A percentile compares a stretch with the other conserved stretches of the same genome.
These are phyloP conservation scores for Cantharis rufa DNA, from an alignment of 2,888 invertebrate genomes.

Conservation along the genomic window DNA sequence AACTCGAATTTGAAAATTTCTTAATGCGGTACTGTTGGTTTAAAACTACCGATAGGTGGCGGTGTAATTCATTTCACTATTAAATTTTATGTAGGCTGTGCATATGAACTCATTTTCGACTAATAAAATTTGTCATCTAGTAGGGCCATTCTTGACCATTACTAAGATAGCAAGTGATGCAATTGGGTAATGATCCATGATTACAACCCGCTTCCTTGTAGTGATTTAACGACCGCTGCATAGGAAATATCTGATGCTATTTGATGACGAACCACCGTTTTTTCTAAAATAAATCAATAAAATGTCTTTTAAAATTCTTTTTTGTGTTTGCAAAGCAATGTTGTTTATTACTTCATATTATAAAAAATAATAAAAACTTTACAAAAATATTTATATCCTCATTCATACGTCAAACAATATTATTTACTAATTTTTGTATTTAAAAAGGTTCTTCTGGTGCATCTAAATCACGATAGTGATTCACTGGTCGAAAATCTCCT, in stretches of 20 bases:
- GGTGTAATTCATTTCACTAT: background rate
- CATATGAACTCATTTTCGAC: background rate
- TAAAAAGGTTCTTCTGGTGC: constrained; percentile 81
- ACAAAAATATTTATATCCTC: background rate
- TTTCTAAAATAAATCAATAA: background rate
- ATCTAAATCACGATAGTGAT: constrained; percentile 92
- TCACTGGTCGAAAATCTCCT: constrained; percentile 83
- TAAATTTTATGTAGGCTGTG: background rate
- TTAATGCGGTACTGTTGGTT: background rate
- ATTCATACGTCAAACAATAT: background rate
- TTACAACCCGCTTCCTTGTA: background rate
- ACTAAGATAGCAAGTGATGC: constrained; percentile 1
- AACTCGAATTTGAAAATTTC: background rate
- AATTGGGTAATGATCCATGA: background rate
- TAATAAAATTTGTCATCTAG: background rate
- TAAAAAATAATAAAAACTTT: background rate
- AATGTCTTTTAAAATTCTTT: background rate
- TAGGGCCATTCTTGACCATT: background rate
- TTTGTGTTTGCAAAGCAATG: background rate
- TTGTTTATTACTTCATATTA: background rate
- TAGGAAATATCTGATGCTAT: background rate
- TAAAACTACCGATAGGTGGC: background rate
- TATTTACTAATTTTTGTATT: background rate
- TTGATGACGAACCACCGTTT: background rate
- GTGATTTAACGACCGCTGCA: background rate